Percentiles rank a stretch among this genome's conserved stretches.
These are phyloP conservation scores for Polypedilum pembai DNA, from an alignment of 1,140 invertebrate species.

Conservation along the genomic window DNA sequence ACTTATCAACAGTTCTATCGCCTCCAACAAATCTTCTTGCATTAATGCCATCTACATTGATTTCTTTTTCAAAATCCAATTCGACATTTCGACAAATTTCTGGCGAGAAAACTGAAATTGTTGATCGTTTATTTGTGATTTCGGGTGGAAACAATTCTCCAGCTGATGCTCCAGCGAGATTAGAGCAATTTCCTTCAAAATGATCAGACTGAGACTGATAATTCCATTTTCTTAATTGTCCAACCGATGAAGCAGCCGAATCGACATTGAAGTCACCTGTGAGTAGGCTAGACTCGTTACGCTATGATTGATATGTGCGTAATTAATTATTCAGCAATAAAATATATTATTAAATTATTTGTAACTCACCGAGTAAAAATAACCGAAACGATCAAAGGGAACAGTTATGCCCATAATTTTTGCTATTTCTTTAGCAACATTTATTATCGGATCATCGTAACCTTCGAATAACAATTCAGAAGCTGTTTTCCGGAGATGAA, in stretches of 20 bases:
- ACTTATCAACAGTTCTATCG: conserved; percentile 51
- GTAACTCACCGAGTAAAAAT: conserved; percentile 68
- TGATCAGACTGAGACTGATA: conserved; percentile 51
- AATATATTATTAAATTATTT: background rate
- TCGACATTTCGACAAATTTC: conserved; percentile 60
- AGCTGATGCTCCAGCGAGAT: conserved; percentile 54
- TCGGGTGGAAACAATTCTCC: conserved; percentile 68
- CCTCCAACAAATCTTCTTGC: conserved; percentile 51
- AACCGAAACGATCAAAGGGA: conserved; percentile 65
- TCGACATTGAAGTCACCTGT: conserved; percentile 68
- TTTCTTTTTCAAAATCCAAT: conserved; percentile 50
- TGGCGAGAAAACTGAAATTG: conserved; percentile 54
- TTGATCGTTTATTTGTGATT: conserved; percentile 48
- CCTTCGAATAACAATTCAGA: conserved; percentile 69
- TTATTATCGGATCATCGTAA: conserved; percentile 61
- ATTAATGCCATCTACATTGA: conserved; percentile 46
- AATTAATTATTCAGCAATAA: too few relatives aligned
- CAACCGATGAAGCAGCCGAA: conserved; percentile 57
- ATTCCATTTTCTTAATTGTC: conserved; percentile 61
- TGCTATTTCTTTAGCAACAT: conserved; percentile 45
- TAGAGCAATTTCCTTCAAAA: conserved; percentile 50
- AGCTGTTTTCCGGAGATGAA: conserved; percentile 52
- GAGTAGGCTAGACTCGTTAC: conserved; percentile 62
- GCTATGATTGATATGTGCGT: conserved; percentile 46
- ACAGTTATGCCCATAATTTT: conserved; percentile 50